Conservation (phyloP, 2,888 invertebrate genomes). For the Xestobium rufovillosum region DNA sequence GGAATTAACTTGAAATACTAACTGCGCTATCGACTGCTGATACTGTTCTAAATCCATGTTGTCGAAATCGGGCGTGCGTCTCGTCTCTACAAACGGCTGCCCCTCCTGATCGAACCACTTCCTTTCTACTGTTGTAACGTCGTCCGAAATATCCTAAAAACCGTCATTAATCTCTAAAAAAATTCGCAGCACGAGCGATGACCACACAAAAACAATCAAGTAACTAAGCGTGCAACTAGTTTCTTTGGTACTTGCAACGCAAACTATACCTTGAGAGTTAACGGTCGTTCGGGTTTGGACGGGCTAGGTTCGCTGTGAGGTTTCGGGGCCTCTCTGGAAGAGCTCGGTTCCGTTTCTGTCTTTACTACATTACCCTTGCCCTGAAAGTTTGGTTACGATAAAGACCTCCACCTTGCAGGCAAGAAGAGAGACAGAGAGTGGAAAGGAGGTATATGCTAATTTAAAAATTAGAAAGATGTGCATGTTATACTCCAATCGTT, state of each 20-base stretch:
- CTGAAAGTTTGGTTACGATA: slow-evolving; percentile 41
- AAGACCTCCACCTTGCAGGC: slow-evolving; percentile 21
- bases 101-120: slow-evolving; percentile 60
- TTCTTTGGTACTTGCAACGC: neutral
- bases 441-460: too few species aligned
- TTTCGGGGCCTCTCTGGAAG: slow-evolving; percentile 35
- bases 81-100: slow-evolving; percentile 54
- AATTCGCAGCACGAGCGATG: neutral
- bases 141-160: slow-evolving; percentile 52
- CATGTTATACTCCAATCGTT: too few species aligned
- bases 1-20: slow-evolving; percentile 39
- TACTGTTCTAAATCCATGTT: slow-evolving; percentile 64
- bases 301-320: too few species aligned
- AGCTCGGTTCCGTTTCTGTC: slow-evolving; percentile 35
- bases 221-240: too few species aligned
- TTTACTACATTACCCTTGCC: slow-evolving; percentile 44
- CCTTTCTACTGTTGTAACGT: slow-evolving; percentile 50
- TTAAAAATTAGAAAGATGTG: too few species aligned
- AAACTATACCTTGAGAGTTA: slow-evolving; percentile 50
- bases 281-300: slow-evolving; percentile 51
- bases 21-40: slow-evolving; percentile 68
- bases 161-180: slow-evolving; percentile 4
- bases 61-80: slow-evolving; percentile 69
- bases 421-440: too few species aligned
- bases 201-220: slow-evolving; percentile 5